Evolutionary conservation across 2,797 vertebrate species (phyloP).

Genomic region (Brachyrhaphis roseni): DNA sequence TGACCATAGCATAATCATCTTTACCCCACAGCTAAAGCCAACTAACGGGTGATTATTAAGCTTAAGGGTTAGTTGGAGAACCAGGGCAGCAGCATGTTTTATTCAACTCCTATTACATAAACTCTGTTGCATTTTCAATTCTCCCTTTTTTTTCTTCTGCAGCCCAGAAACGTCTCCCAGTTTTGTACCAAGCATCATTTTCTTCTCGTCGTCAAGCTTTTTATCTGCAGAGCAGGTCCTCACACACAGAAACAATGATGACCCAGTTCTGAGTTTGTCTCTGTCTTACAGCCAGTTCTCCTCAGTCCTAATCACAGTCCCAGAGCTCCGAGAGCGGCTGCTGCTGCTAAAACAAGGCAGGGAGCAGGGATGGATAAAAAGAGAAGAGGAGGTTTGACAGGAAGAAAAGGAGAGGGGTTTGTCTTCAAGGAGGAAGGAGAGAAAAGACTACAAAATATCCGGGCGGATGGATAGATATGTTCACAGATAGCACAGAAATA

Average conservation of each 20-base stretch:
- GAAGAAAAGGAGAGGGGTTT: constrained; percentile 44
- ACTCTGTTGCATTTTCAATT: constrained; percentile 60
- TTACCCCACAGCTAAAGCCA: constrained; percentile 10
- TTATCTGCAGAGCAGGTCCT: constrained; percentile 75
- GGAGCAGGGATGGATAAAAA: constrained; percentile 54
- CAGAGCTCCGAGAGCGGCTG: constrained; percentile 62
- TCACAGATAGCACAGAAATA: constrained; percentile 46
- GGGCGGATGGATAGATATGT: constrained; percentile 59
- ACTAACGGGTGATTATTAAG: constrained; percentile 37
- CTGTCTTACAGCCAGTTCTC: constrained; percentile 76
- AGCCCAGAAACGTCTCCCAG: constrained; percentile 74
- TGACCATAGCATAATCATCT: background rate
- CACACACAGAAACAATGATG: constrained; percentile 78
- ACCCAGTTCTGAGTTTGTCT: constrained; percentile 79
- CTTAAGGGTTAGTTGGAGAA: constrained; percentile 57
- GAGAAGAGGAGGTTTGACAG: constrained; percentile 32
- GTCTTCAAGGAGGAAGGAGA: constrained; percentile 60
- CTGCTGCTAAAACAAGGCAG: constrained; percentile 59
- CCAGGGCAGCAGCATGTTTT: constrained; percentile 69
- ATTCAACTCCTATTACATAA: constrained; percentile 75
- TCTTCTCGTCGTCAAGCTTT: constrained; percentile 71
- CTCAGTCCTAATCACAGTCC: constrained; percentile 80
- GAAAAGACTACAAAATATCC: constrained; percentile 60
- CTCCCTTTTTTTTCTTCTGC: constrained; percentile 52
- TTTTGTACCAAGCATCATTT: constrained; percentile 58